Conservation (phyloP, 2,113 vertebrate genomes). For the Edolisoma coerulescens region DNA sequence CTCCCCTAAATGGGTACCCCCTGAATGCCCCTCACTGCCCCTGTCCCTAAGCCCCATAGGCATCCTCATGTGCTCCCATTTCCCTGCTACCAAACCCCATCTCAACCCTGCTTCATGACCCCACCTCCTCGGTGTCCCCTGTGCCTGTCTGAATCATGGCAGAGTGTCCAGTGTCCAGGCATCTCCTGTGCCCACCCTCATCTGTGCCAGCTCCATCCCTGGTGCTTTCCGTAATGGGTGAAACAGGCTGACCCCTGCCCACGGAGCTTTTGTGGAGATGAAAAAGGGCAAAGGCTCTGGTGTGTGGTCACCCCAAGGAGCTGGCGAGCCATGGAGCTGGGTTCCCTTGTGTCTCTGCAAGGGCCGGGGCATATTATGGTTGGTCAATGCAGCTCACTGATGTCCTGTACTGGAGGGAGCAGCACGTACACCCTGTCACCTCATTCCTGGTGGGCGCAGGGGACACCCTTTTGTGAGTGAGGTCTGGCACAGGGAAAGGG, state of each 20-base stretch:
- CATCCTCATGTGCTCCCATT: background rate
- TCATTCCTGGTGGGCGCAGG: background rate
- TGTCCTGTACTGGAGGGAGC: background rate
- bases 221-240: background rate
- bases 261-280: fast-evolving
- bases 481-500: fast-evolving
- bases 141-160: fast-evolving
- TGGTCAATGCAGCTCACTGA: background rate
- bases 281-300: background rate
- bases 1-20: background rate
- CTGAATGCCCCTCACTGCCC: background rate
- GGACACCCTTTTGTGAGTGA: background rate
- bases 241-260: background rate
- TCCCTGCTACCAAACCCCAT: background rate
- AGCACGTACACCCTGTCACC: fast-evolving
- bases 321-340: fast-evolving
- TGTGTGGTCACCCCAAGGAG: background rate
- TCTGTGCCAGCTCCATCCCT: background rate
- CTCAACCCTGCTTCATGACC: background rate
- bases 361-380: fast-evolving
- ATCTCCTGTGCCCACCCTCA: background rate
- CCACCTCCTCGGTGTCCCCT: fast-evolving
- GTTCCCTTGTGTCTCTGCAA: fast-evolving
- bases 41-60: background rate
- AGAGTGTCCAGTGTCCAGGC: background rate